Conservation (phyloP, 2,797 vertebrate genomes). For the Prunella strophiata region DNA sequence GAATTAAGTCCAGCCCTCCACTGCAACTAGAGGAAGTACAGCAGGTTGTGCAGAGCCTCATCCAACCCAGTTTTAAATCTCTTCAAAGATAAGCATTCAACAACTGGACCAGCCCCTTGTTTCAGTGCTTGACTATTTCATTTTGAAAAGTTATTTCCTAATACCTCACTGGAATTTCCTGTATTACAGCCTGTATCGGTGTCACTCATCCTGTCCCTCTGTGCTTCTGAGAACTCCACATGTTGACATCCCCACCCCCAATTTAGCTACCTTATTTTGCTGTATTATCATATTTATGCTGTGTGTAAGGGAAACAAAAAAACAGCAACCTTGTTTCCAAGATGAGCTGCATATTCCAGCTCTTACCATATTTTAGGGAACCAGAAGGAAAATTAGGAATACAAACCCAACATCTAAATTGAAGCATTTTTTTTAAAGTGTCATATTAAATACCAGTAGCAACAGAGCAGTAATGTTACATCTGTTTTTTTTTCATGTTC, state of each 20-base stretch:
- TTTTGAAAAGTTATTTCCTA: neutral
- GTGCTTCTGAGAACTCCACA: neutral
- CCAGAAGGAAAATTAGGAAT: neutral
- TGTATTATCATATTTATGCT: neutral
- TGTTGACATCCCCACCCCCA: rapidly evolving
- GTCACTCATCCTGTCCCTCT: conserved; percentile 1
- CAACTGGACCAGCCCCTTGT: neutral
- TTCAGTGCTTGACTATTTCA: neutral
- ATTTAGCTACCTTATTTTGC: neutral
- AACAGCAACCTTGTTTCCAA: neutral
- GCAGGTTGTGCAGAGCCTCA: neutral
- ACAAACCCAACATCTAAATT: neutral
- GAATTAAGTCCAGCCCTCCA: rapidly evolving
- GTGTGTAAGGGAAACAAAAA: neutral
- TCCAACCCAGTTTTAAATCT: neutral
- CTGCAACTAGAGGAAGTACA: neutral
- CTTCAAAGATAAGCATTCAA: neutral
- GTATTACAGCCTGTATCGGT: neutral
- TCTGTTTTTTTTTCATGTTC: neutral
- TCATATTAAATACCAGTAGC: neutral
- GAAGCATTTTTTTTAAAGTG: neutral
- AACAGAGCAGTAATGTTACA: neutral
- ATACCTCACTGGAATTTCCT: conserved; percentile 37
- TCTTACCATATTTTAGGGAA: neutral
- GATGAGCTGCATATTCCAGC: neutral